Conservation (phyloP, 2,113 vertebrate species). For the Phrynosoma platyrhinos region DNA sequence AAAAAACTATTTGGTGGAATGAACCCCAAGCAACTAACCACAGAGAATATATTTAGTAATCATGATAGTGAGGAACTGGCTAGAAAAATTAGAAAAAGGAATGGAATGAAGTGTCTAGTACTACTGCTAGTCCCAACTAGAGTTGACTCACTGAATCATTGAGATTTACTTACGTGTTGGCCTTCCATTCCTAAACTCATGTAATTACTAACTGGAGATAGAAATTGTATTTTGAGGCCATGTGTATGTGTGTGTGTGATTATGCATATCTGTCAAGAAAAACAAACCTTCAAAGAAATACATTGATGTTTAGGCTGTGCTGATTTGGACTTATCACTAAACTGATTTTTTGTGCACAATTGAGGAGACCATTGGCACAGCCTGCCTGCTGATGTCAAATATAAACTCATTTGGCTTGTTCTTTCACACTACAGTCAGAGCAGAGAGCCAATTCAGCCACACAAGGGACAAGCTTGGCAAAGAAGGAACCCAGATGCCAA, state of each 20-base stretch:
- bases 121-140: no score
- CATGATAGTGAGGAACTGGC: background rate
- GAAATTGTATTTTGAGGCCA: no score
- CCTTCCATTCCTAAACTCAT: no score
- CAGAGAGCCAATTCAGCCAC: slow-evolving; percentile 46
- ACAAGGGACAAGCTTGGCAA: slow-evolving; percentile 50
- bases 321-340: slow-evolving; percentile 25
- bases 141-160: no score
- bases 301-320: background rate
- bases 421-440: slow-evolving; percentile 40
- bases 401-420: slow-evolving; percentile 19
- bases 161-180: no score
- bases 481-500: slow-evolving; percentile 48
- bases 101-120: no score
- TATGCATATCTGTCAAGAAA: background rate
- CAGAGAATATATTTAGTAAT: background rate
- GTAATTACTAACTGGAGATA: no score
- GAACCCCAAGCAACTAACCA: no score
- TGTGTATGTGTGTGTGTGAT: no score
- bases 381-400: slow-evolving; percentile 51
- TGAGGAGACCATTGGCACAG: slow-evolving; percentile 41
- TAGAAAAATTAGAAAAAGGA: no score
- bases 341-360: background rate
- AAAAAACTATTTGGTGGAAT: background rate
- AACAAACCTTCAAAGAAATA: background rate